Percentiles rank a stretch among this genome's conserved stretches.
Evolutionary conservation across 1,140 invertebrate species (phyloP).

Genomic region (Paracyclopina nana): DNA sequence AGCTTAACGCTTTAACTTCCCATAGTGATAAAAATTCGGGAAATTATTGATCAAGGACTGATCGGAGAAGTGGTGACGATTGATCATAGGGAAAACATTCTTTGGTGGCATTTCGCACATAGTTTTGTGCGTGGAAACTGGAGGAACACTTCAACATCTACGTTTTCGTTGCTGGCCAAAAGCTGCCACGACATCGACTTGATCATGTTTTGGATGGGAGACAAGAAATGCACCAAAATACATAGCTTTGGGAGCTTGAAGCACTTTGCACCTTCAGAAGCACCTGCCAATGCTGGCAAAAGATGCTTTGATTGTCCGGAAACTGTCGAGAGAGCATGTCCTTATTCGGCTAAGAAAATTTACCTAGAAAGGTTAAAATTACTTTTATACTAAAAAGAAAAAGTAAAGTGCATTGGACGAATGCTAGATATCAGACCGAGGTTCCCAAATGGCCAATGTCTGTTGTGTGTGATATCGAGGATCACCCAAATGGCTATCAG

Average conservation of each 20-base stretch:
- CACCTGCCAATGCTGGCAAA: conserved; percentile 23
- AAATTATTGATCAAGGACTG: conserved; percentile 27
- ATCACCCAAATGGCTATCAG: conserved; percentile 21
- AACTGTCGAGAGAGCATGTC: conserved; percentile 25
- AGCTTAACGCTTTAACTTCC: not conserved
- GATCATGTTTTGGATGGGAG: conserved; percentile 28
- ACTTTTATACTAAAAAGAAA: not conserved
- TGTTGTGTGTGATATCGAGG: conserved; percentile 24
- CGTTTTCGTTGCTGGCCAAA: conserved; percentile 30
- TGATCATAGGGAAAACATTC: conserved; percentile 30
- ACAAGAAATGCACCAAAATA: conserved; percentile 24
- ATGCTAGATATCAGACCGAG: not conserved
- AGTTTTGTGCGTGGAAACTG: conserved; percentile 31
- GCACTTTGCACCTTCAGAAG: conserved; percentile 25
- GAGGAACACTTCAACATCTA: conserved; percentile 26
- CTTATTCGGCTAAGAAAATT: conserved; percentile 31
- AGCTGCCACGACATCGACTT: conserved; percentile 34
- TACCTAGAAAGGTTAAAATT: conserved; percentile 24
- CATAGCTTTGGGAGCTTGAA: conserved; percentile 30
- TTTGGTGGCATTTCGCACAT: conserved; percentile 33
- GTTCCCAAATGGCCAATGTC: conserved; percentile 24
- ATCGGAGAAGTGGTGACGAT: conserved; percentile 31
- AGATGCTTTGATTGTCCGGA: conserved; percentile 28
- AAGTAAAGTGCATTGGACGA: not conserved
- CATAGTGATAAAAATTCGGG: conserved; percentile 26